Conservation (phyloP, 1,140 invertebrate genomes). For the Mycetomoellerius zeteki region DNA sequence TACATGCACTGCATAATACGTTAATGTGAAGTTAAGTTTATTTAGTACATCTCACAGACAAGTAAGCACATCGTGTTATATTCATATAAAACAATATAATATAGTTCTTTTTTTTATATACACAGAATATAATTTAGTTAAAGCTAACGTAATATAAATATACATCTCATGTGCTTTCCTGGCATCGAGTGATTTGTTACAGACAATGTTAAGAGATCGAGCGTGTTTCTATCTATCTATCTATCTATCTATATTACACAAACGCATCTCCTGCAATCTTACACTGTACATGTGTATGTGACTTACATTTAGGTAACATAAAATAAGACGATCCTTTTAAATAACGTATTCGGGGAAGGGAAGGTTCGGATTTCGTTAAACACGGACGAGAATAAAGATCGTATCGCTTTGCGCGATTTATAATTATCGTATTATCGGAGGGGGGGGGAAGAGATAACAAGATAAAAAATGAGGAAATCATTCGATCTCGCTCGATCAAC, state of each 20-base stretch:
- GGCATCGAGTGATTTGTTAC: constrained; percentile 59
- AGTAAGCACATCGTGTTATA: constrained; percentile 60
- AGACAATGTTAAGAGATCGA: constrained; percentile 52
- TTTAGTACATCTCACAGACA: constrained; percentile 60
- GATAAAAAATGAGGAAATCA: constrained; percentile 33
- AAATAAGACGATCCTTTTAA: constrained; percentile 66
- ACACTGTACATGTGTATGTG: constrained; percentile 67
- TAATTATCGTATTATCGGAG: background rate
- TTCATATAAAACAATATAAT: constrained; percentile 69
- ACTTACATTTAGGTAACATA: constrained; percentile 53
- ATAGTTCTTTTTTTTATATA: constrained; percentile 69
- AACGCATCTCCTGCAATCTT: constrained; percentile 63
- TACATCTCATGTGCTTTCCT: constrained; percentile 67
- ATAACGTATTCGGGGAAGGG: constrained; percentile 25
- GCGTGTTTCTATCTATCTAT: constrained; percentile 43
- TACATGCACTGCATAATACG: constrained; percentile 17
- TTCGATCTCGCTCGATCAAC: background rate
- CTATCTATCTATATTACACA: constrained; percentile 66
- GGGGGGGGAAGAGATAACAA: background rate
- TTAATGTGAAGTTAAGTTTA: constrained; percentile 50
- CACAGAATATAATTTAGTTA: constrained; percentile 72
- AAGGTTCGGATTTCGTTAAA: constrained; percentile 1
- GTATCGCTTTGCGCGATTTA: background rate
- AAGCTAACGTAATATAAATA: constrained; percentile 74
- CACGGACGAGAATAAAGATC: background rate